Evolutionary conservation across 2,797 vertebrate species (phyloP), one percentile per base, ranked within the genome.

Genomic region (Schizothorax lantsangensis): DNA sequence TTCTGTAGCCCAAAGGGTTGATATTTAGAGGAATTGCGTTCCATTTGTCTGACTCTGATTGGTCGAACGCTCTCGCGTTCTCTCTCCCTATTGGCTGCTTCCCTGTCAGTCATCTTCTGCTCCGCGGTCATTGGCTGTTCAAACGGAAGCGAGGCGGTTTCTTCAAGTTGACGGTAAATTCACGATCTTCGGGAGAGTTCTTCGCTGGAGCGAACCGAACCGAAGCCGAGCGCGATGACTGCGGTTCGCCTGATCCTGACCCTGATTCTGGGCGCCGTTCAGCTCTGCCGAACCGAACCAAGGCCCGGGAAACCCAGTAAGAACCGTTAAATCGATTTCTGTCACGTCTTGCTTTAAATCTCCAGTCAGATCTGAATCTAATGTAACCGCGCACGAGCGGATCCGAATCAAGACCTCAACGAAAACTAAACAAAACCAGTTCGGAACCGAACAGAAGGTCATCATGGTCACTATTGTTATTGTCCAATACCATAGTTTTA

Each of bases 41-140:
- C 90, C 78, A 94, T 85, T 64, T 92, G 89, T 91, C 89, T 82
- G 21, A 57, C 43, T 84, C 81, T 91, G 87, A 93, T 95, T 94
- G 94, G 94, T 21, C 75, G 0, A 0, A 0, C 0, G 0, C 9
- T 11, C 14, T 17, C 6, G 36, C 12, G 6, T 75, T 26, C 11
- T 26, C 4, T 47, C 19, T 15, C 57, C 10, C 6, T 40, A 87
- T 82, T 90, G 88, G 90, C 43, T 57, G 40, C 5, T 12, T 52
- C 1, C 4, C 26, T 15, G 86, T 88, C 91, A 49, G 2, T 93
- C 90, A 84, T 5, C 0, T 0, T 0, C 0, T 0, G 0, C 0
- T 3, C 1, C 26, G 5, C 33, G 81, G 4, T 88, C n/a, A 93
- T 94, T 95, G 94, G 94, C 38, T 84, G 14, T 26, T 0, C 1